These are phyloP conservation scores for Xestia ashworthii DNA, from an alignment of 2,888 invertebrate genomes.

Conservation along the genomic window DNA sequence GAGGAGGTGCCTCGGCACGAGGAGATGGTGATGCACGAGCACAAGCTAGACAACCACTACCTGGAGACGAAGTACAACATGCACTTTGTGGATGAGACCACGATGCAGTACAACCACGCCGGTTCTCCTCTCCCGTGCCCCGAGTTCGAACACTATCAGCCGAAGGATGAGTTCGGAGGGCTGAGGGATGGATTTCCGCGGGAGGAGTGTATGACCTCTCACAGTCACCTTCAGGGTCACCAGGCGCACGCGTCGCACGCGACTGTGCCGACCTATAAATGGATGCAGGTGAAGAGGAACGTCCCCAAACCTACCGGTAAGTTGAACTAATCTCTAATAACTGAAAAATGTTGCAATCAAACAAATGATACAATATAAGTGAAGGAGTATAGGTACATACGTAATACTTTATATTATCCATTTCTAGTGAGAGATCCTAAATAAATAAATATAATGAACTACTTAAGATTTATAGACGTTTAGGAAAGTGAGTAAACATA, in stretches of 20 bases:
- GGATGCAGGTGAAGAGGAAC: constrained; percentile 99
- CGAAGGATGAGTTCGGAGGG: constrained; percentile 91
- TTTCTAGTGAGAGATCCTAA: neutral
- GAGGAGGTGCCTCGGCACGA: constrained; percentile 91
- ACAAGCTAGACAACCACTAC: constrained; percentile 87
- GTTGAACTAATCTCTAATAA: constrained; percentile 68
- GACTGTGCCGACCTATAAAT: constrained; percentile 97
- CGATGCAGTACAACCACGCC: constrained; percentile 84
- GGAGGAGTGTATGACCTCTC: constrained; percentile 80
- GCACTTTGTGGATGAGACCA: constrained; percentile 87
- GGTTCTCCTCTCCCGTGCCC: constrained; percentile 89
- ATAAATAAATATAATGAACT: neutral
- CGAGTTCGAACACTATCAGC: constrained; percentile 91
- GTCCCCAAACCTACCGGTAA: constrained; percentile 98
- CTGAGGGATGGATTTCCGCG: constrained; percentile 81
- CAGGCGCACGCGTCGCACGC: constrained; percentile 90
- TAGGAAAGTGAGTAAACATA: neutral
- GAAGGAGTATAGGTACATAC: neutral
- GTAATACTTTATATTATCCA: neutral
- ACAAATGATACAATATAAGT: neutral
- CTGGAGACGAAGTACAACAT: constrained; percentile 90
- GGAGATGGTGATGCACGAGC: constrained; percentile 85
- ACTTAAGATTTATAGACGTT: neutral
- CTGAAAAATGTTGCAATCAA: neutral
- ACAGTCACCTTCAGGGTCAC: constrained; percentile 80